phyloP scores from a whole-genome alignment of 1,140 invertebrate genomes.

The Phenacoccus solenopsis region DNA sequence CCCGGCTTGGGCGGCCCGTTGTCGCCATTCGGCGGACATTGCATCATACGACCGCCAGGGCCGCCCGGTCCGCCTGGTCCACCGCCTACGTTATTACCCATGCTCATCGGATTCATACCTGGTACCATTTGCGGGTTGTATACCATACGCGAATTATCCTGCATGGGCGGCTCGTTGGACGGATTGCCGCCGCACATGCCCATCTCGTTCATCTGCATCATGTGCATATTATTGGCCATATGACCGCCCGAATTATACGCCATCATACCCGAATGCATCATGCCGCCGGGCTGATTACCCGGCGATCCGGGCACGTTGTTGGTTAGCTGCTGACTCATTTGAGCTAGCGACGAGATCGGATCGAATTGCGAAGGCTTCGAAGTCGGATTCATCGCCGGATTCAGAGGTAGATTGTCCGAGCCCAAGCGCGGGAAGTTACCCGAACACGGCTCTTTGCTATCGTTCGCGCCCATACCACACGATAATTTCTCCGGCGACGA shows the following conservation, averaged over 20 bases:
- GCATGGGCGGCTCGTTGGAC: neutral
- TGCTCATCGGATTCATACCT: conserved; percentile 23
- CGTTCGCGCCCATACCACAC: neutral
- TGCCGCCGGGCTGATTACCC: conserved; percentile 36
- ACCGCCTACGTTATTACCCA: conserved; percentile 10
- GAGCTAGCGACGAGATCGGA: conserved; percentile 82
- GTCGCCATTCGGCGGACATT: conserved; percentile 32
- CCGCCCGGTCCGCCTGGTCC: neutral
- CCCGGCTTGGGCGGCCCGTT: conserved; percentile 28
- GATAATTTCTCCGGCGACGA: conserved; percentile 9
- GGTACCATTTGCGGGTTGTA: conserved; percentile 17
- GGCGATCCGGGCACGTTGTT: conserved; percentile 48
- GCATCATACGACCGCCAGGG: neutral
- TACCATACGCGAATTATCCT: neutral
- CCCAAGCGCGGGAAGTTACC: neutral
- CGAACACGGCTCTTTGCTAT: neutral
- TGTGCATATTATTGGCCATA: conserved; percentile 35
- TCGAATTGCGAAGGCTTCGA: conserved; percentile 55
- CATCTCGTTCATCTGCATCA: conserved; percentile 40
- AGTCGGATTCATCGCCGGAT: conserved; percentile 57
- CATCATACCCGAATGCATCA: conserved; percentile 33
- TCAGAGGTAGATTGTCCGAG: conserved; percentile 65
- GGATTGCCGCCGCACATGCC: conserved; percentile 34
- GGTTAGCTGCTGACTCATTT: conserved; percentile 85
- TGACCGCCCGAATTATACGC: conserved; percentile 34